Base-by-base conservation (phyloP, 1,140 invertebrate species). In the Chrysopa pallens region DNA sequence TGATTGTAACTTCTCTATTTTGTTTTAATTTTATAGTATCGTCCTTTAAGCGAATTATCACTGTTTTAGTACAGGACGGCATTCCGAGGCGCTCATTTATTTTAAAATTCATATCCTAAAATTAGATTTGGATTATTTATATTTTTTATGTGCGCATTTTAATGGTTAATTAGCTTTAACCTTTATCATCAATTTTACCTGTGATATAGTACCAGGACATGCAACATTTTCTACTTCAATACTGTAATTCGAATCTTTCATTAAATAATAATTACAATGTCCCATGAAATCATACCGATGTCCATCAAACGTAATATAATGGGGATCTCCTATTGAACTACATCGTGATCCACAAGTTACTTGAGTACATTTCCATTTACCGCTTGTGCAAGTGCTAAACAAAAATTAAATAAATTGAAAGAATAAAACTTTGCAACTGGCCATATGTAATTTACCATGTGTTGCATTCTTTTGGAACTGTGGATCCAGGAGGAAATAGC, bases 281-380 rank as follows among this genome's bases (percentile, higher is more conserved):
- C 87, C 87, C 81, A 89, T 88, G 57, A 90, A 92, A 58, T 90
- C 78, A 56, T 74, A 92, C 7, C 48, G 44, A 43, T 73, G 74
- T 0, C 86, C 86, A 60, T 92, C 89, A 55, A 92, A 93, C 0
- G 87, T 93, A 15, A 73, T 72, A 59, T 90, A 93, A 63, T 93
- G 89, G 4, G 88, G 87, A 65, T 91, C 87, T 0, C 88, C 88
- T 13, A 86, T 68, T 0, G 81, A 78, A 0, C 78, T 72, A 58
- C 89, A 89, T 14, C 82, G 70, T 0, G 78, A 73, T 1, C 73
- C 73, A 56, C 85, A 89, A 35, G 70, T 68, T 46, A 58, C 53
- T 37, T 78, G 69, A 1, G 84, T 85, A 52, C 88, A 93, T 4
- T 65, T 55, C 86, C 86, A 93, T 48, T 76, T 70, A 0, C 85